Conservation (phyloP, 2,113 vertebrate genomes). For the Brachypteracias leptosomus region DNA sequence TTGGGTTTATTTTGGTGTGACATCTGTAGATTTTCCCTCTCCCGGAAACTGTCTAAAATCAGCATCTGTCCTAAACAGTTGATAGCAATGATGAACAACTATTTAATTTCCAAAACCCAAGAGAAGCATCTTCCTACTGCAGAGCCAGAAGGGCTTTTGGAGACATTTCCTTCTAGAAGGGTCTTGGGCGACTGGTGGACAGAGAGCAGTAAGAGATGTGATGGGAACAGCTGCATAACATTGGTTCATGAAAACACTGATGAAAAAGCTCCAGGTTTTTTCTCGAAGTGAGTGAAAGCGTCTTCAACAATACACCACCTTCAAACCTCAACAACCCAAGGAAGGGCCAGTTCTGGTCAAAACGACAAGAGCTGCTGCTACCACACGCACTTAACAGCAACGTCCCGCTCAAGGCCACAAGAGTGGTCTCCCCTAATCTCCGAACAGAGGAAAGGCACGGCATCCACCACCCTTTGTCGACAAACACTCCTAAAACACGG, state of each 20-base stretch:
- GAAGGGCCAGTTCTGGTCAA: background rate
- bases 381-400: background rate
- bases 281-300: background rate
- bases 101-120: background rate
- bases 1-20: background rate
- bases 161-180: background rate
- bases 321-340: background rate
- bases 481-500: background rate
- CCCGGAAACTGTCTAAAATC: background rate
- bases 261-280: background rate
- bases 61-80: background rate
- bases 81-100: background rate
- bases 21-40: accelerated
- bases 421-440: accelerated
- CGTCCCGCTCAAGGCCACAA: background rate
- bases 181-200: accelerated
- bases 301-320: background rate
- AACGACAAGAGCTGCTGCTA: background rate
- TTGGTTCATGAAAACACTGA: accelerated
- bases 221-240: background rate
- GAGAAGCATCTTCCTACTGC: background rate
- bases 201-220: accelerated
- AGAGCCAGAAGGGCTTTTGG: background rate
- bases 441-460: accelerated
- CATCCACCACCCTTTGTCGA: accelerated